These are phyloP conservation scores for Cydia strobilella DNA, from an alignment of 1,140 invertebrate species.

Conservation along the genomic window DNA sequence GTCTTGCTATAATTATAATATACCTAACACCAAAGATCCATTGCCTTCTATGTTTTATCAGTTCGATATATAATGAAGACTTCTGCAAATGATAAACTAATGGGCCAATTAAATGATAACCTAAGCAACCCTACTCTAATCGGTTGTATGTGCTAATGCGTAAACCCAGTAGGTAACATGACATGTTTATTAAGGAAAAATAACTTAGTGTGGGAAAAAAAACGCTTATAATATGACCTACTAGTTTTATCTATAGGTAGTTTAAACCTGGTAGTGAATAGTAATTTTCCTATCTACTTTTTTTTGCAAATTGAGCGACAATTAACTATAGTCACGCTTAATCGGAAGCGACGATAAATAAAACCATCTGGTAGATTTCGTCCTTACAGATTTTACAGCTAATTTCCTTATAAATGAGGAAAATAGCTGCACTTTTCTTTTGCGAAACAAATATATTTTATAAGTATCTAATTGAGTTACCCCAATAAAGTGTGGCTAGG, in stretches of 20 bases:
- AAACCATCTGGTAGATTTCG: not conserved
- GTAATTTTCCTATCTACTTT: not conserved
- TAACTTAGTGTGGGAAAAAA: not conserved
- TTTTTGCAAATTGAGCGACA: not conserved
- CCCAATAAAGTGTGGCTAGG: too few relatives aligned
- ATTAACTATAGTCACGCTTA: not conserved
- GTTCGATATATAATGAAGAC: not conserved
- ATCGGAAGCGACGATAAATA: not conserved
- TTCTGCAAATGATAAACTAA: conserved; percentile 7
- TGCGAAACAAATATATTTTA: not conserved
- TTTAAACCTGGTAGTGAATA: not conserved
- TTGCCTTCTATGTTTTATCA: not conserved
- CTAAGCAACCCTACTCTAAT: not conserved
- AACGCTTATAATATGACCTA: not conserved
- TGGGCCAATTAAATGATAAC: conserved; percentile 5
- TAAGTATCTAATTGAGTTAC: not conserved
- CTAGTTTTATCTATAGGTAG: not conserved
- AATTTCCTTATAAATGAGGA: not conserved
- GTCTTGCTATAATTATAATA: not conserved
- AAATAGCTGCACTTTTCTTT: too few relatives aligned
- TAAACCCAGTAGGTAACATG: not conserved
- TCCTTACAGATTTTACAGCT: not conserved
- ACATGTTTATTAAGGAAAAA: not conserved
- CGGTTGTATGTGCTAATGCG: not conserved
- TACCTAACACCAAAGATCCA: not conserved